Base-by-base conservation (phyloP, 2,797 vertebrate genomes). In the Coranthus polyacanthus region DNA sequence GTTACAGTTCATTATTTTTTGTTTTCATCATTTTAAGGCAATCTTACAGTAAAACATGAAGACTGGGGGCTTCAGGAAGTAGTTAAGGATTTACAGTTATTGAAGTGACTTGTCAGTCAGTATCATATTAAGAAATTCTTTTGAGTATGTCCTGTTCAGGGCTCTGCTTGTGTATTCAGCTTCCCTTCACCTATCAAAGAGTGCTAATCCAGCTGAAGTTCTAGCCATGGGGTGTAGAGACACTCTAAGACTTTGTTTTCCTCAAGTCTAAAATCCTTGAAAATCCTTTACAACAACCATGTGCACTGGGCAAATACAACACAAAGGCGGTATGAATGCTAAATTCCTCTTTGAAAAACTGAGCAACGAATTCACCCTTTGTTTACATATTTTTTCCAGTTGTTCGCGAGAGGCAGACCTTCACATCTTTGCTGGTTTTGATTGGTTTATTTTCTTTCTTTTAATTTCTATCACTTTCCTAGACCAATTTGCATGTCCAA, bases 191-290 rank as follows among this genome's bases (percentile, higher is more conserved):
- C 39, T 54, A 70, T 79, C 56, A 82, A 81, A 79, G 64, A 0
- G 8, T 63, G 41, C 41, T 57, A 81, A 87, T 69, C 61, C 68
- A 60, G n/a, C 55, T 54, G 64, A 73, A 80, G 66, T 37, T 78
- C 54, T 69, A 29, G 54, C 58, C 37, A 72, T 46, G 16, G 38
- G 72, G 24, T 64, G 29, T 71, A 50, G 26, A 75, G 56, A 74
- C 43, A 55, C 50, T 78, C 16, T 26, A 53, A 42, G 55, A 72
- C 51, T 69, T 80, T 67, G 64, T 71, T 82, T 55, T 66, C 49
- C 72, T 52, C 22, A 52, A 47, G 64, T 82, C 65, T 47, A 22
- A 79, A 82, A 75, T 72, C 70, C 60, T 68, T 64, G 37, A 44
- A 75, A 85, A 75, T 74, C 64, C 49, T 59, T 72, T 69, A 62